phyloP scores from a whole-genome alignment of 23 tunicate species.

The Oikopleura albicans region DNA sequence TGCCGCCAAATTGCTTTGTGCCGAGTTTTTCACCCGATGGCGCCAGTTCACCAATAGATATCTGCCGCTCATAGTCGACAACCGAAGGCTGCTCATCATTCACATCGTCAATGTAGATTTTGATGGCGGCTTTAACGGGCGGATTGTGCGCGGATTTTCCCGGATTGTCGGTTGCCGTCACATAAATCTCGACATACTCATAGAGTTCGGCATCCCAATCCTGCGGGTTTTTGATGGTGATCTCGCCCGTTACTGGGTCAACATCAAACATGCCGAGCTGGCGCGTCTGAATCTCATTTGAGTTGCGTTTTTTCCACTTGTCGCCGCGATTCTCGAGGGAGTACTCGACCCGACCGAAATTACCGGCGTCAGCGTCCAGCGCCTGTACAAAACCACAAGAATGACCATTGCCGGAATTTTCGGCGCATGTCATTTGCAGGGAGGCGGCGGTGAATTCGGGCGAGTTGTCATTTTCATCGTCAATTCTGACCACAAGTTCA shows the following conservation, averaged over 20 bases:
- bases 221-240: not conserved
- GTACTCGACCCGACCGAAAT: not conserved
- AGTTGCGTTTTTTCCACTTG: not conserved
- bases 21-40: not conserved
- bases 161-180: not conserved
- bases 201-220: not conserved
- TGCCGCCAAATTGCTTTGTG: not conserved
- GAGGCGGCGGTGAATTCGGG: not conserved
- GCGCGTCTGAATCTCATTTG: not conserved
- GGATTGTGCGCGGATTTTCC: not conserved
- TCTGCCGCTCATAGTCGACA: not conserved
- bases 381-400: not conserved
- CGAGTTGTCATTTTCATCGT: slow-evolving; percentile 2
- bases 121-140: not conserved
- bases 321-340: not conserved
- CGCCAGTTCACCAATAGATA: not conserved
- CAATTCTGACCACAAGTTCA: not conserved
- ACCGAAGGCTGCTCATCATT: not conserved
- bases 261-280: not conserved
- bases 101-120: not conserved
- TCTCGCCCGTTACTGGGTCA: not conserved
- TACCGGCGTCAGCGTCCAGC: not conserved
- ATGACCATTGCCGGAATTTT: not conserved
- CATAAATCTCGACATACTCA: not conserved
- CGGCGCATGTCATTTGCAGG: not conserved